These are phyloP conservation scores for Lepidonotus clava DNA, from an alignment of 2,888 invertebrate genomes.

Conservation along the genomic window DNA sequence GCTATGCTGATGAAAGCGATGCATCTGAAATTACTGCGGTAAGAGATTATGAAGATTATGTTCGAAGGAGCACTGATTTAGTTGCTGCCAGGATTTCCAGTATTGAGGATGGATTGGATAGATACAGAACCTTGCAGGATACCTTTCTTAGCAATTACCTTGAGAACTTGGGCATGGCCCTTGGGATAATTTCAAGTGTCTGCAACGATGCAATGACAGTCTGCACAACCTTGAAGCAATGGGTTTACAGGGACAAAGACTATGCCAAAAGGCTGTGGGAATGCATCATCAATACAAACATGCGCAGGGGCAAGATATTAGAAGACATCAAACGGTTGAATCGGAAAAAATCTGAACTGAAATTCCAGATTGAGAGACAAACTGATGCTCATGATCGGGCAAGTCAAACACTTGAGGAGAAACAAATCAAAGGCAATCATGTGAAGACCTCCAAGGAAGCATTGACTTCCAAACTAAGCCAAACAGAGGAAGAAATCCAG, in stretches of 20 bases:
- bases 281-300: not conserved
- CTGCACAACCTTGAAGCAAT: not conserved
- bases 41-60: not conserved
- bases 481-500: not conserved
- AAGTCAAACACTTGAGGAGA: not conserved
- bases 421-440: not conserved
- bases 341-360: not conserved
- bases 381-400: not conserved
- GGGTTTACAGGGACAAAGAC: not conserved
- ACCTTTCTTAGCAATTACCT: conserved; percentile 15
- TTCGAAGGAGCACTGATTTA: not conserved
- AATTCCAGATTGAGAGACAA: not conserved
- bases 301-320: not conserved
- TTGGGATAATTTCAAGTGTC: not conserved
- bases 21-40: not conserved
- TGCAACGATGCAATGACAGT: not conserved
- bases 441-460: not conserved
- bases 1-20: not conserved
- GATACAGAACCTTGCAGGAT: not conserved
- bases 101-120: not conserved
- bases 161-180: not conserved
- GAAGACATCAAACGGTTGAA: not conserved
- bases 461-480: not conserved
- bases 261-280: not conserved
- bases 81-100: not conserved